phyloP scores from a whole-genome alignment of 2,797 vertebrate species.

The Myotis pilosus region DNA sequence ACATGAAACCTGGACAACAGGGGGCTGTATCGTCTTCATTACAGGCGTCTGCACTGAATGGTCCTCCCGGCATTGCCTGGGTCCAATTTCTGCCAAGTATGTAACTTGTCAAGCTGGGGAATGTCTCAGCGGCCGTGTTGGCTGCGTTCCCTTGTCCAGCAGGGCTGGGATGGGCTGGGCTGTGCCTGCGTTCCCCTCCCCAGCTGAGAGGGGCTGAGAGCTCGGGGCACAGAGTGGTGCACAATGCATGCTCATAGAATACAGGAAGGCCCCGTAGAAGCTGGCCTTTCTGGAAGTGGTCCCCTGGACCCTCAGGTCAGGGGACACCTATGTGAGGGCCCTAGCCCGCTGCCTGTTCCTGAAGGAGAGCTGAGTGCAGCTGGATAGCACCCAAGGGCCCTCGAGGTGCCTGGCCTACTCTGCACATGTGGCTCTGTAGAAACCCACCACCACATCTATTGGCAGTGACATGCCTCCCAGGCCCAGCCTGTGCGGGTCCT shows the following conservation, averaged over 20 bases:
- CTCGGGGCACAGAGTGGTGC: too few relatives aligned
- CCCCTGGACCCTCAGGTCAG: neutral
- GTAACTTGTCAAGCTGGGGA: neutral
- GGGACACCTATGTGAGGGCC: too few relatives aligned
- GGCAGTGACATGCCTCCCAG: neutral
- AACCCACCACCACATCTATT: neutral
- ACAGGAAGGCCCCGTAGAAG: neutral
- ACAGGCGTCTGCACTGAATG: neutral
- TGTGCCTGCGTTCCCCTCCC: neutral
- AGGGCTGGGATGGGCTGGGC: neutral
- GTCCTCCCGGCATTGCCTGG: neutral
- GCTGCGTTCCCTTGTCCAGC: neutral
- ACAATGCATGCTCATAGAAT: neutral
- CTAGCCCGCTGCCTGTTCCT: fast-evolving
- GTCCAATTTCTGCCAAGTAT: constrained; percentile 30
- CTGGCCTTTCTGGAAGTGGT: neutral
- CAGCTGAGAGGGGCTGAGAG: neutral
- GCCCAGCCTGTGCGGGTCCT: neutral
- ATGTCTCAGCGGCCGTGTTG: neutral
- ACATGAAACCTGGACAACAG: neutral
- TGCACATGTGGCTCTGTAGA: neutral
- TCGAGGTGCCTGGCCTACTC: neutral
- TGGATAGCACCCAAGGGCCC: neutral
- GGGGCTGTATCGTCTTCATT: constrained; percentile 43
- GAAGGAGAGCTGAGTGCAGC: neutral